Evolutionary conservation across 2,888 invertebrate genomes (phyloP).

Genomic region (Plebejus melissa): DNA sequence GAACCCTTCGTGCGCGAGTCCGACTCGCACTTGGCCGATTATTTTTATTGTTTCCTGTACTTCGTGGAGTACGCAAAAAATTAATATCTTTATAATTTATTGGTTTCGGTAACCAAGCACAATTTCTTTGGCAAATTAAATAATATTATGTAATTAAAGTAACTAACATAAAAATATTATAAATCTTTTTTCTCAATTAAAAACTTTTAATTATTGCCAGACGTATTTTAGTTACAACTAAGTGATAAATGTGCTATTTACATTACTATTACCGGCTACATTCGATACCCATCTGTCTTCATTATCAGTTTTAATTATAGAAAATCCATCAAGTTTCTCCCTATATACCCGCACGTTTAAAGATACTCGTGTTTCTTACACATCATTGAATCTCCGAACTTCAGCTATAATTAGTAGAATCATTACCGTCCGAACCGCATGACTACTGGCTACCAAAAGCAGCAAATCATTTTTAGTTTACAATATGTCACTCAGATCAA

Average conservation of each 20-base stretch:
- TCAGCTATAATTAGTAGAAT: constrained; percentile 62
- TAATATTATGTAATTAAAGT: background rate
- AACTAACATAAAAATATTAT: background rate
- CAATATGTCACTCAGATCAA: constrained; percentile 71
- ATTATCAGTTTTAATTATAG: constrained; percentile 35
- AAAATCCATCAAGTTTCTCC: constrained; percentile 46
- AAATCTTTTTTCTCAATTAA: background rate
- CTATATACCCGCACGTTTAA: constrained; percentile 15
- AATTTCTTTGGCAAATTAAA: background rate
- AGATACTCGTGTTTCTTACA: constrained; percentile 43
- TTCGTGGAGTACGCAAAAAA: background rate
- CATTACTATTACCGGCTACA: background rate
- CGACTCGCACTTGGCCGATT: too few relatives aligned
- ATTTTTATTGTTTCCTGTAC: background rate
- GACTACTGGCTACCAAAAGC: constrained; percentile 50
- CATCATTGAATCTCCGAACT: constrained; percentile 54
- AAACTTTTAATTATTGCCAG: background rate
- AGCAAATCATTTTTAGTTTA: constrained; percentile 69
- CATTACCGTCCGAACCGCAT: constrained; percentile 47
- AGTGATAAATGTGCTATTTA: background rate
- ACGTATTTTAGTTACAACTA: background rate
- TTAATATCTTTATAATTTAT: background rate
- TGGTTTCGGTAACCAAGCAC: background rate
- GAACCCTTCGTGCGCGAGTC: too few relatives aligned
- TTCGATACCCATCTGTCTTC: constrained; percentile 42